Percentiles rank a stretch among this genome's conserved stretches.
Evolutionary conservation across 2,888 invertebrate genomes (phyloP).

Genomic region (Aspidapion aeneum): DNA sequence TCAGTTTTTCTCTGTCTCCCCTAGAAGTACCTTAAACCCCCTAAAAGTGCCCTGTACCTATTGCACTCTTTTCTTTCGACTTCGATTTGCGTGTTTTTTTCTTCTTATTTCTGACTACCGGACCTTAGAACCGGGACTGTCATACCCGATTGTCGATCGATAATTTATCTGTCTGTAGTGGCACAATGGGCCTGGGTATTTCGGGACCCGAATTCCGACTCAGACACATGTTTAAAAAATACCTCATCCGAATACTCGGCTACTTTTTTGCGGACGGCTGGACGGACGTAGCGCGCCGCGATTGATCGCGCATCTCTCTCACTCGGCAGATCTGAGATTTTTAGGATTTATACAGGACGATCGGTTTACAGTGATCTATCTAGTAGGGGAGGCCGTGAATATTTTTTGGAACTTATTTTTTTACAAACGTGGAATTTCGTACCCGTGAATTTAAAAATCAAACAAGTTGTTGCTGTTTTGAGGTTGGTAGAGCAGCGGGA

Average conservation of each 20-base stretch:
- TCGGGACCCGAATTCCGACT: constrained; percentile 47
- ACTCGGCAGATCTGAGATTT: not conserved
- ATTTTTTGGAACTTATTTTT: no score
- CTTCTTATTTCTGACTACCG: constrained; percentile 17
- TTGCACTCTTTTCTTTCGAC: constrained; percentile 3
- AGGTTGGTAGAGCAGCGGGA: no score
- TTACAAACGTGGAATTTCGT: no score
- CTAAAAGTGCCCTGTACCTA: no score
- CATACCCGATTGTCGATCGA: constrained; percentile 48
- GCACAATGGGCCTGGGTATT: constrained; percentile 47
- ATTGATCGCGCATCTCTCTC: not conserved
- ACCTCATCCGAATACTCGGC: constrained; percentile 47
- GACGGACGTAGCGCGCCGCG: no score
- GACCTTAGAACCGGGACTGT: constrained; percentile 41
- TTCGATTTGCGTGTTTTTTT: constrained; percentile 17
- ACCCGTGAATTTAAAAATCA: no score
- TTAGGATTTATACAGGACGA: no score
- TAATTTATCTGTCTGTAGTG: constrained; percentile 50
- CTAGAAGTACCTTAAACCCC: no score
- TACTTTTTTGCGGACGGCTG: constrained; percentile 23
- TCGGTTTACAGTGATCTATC: no score
- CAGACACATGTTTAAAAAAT: constrained; percentile 50
- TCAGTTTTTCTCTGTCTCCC: no score
- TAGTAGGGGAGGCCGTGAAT: no score
- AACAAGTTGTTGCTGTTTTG: no score